phyloP scores from a whole-genome alignment of 2,888 invertebrate genomes.

The Acronicta psi region DNA sequence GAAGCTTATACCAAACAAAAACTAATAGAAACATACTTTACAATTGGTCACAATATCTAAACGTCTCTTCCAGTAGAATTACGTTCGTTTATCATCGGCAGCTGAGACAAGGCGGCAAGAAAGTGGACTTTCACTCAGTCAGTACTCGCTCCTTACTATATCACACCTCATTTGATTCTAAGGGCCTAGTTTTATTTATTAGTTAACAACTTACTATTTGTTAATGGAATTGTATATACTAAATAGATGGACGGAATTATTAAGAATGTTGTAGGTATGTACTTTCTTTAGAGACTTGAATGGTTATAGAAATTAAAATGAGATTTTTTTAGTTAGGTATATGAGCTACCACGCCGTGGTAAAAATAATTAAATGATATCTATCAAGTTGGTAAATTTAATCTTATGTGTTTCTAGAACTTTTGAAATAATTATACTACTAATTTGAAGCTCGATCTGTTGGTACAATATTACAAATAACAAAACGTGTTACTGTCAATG shows the following conservation, averaged over 20 bases:
- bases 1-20: not conserved
- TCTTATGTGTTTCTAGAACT: not conserved
- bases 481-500: constrained; percentile 24
- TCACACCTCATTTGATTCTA: constrained; percentile 83
- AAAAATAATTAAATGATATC: no score
- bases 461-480: no score
- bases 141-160: constrained; percentile 82
- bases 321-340: no score
- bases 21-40: constrained; percentile 6
- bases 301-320: no score
- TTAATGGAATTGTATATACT: constrained; percentile 14
- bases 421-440: not conserved
- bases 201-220: constrained; percentile 50
- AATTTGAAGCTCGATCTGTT: not conserved
- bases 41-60: constrained; percentile 23
- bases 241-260: constrained; percentile 7
- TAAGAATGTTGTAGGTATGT: not conserved
- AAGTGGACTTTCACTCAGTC: constrained; percentile 87
- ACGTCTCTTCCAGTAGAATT: constrained; percentile 69
- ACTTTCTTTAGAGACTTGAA: no score
- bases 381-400: not conserved
- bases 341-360: no score
- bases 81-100: constrained; percentile 63
- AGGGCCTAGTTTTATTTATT: constrained; percentile 73
- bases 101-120: constrained; percentile 79